These are phyloP conservation scores for Drosophila conformis DNA, from an alignment of 2,888 invertebrate species.

Conservation along the genomic window DNA sequence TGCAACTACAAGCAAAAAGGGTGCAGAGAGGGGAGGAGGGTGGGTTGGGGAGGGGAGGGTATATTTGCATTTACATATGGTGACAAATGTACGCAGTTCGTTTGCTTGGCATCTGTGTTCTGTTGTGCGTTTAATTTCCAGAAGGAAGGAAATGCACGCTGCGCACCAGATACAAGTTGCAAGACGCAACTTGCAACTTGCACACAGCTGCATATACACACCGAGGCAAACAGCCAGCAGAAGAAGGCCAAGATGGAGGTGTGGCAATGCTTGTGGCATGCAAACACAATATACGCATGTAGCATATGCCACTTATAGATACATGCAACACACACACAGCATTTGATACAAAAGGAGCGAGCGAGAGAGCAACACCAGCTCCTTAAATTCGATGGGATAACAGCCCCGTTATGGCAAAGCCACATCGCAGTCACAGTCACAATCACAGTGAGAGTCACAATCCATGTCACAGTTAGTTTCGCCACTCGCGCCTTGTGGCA, in stretches of 20 bases:
- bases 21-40: not conserved
- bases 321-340: slow-evolving; percentile 22
- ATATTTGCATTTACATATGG: slow-evolving; percentile 36
- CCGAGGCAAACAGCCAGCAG: slow-evolving; percentile 4
- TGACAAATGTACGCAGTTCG: slow-evolving; percentile 38
- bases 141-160: slow-evolving; percentile 68
- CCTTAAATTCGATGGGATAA: slow-evolving; percentile 52
- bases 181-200: slow-evolving; percentile 26
- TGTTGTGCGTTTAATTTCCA: slow-evolving; percentile 59
- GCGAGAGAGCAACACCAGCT: slow-evolving; percentile 23
- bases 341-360: slow-evolving; percentile 10
- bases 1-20: slow-evolving; percentile 26
- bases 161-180: slow-evolving; percentile 54
- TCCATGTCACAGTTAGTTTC: slow-evolving; percentile 6
- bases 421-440: slow-evolving; percentile 8
- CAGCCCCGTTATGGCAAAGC: slow-evolving; percentile 29
- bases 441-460: slow-evolving; percentile 9
- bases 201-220: slow-evolving; percentile 41
- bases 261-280: slow-evolving; percentile 18
- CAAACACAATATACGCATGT: slow-evolving; percentile 29
- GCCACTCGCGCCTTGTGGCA: slow-evolving; percentile 41
- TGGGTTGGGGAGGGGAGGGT: not conserved
- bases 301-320: slow-evolving; percentile 26
- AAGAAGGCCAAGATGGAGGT: slow-evolving; percentile 4
- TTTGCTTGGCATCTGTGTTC: slow-evolving; percentile 29